Percentiles rank a stretch among this genome's conserved stretches.
These are phyloP conservation scores for Phalacrocorax aristotelis DNA, from an alignment of 2,113 vertebrate species.

Conservation along the genomic window DNA sequence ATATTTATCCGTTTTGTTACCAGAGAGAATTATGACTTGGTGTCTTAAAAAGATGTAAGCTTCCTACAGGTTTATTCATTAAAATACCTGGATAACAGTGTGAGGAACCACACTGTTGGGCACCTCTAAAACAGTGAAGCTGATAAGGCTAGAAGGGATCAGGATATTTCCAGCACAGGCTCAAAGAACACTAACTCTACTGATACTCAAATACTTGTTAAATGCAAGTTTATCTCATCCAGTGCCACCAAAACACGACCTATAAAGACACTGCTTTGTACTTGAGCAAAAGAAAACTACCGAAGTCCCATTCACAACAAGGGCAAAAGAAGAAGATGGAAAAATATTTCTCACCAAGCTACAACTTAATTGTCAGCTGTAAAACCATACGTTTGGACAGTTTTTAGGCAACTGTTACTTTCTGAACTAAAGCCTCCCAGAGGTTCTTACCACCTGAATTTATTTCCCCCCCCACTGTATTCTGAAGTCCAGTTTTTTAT, in stretches of 20 bases:
- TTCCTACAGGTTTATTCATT: not conserved
- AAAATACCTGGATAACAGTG: not conserved
- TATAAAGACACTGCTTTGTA: not conserved
- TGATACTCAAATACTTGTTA: not conserved
- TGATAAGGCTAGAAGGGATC: not conserved
- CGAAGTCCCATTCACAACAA: fast-evolving
- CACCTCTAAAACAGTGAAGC: not conserved
- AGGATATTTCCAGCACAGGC: not conserved
- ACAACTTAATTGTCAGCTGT: not conserved
- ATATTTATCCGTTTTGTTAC: not conserved
- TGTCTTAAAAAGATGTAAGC: not conserved
- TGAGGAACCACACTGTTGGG: not conserved
- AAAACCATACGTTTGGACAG: not conserved
- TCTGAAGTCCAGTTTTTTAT: not conserved
- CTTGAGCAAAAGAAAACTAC: not conserved
- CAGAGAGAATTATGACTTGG: not conserved
- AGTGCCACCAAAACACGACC: not conserved
- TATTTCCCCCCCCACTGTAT: not conserved
- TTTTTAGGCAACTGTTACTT: not conserved
- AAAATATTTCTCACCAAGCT: not conserved
- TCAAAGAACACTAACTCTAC: not conserved
- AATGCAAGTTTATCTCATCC: not conserved
- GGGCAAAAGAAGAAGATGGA: not conserved
- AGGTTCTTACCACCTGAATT: not conserved
- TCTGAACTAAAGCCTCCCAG: not conserved